Conservation (phyloP, 2,888 invertebrate genomes). For the Callinectes sapidus region DNA sequence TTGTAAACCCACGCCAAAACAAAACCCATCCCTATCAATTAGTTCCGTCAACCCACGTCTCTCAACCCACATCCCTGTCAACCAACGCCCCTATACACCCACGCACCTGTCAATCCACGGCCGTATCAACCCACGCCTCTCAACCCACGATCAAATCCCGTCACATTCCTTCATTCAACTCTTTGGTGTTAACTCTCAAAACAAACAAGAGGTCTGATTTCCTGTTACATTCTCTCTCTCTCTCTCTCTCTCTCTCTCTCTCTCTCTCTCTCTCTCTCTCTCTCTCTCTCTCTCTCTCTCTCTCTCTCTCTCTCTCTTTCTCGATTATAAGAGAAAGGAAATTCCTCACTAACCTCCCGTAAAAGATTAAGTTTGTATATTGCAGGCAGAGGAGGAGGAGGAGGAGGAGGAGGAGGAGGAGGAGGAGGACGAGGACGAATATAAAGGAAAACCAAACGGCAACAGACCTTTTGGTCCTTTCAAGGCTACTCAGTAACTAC, state of each 20-base stretch:
- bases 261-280: conserved; percentile 17
- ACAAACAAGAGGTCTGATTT: conserved; percentile 11
- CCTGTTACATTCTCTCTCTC: background rate
- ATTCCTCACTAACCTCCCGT: background rate
- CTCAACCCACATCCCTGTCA: background rate
- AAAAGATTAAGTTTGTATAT: background rate
- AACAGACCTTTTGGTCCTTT: no score
- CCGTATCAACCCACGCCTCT: background rate
- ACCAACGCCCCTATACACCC: background rate
- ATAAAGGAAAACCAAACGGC: no score
- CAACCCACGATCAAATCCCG: background rate
- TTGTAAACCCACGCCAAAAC: background rate
- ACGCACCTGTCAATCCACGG: background rate
- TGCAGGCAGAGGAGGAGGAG: conserved; percentile 10
- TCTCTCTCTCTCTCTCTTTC: background rate
- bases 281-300: background rate
- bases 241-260: background rate
- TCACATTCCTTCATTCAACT: background rate
- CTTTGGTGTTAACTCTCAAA: background rate
- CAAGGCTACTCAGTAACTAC: no score
- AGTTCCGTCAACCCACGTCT: background rate
- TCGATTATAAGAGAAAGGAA: background rate
- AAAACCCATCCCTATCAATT: background rate
- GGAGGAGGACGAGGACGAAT: background rate
- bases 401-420: conserved; percentile 13